phyloP scores from a whole-genome alignment of 2,113 vertebrate species.

The Podiceps cristatus region DNA sequence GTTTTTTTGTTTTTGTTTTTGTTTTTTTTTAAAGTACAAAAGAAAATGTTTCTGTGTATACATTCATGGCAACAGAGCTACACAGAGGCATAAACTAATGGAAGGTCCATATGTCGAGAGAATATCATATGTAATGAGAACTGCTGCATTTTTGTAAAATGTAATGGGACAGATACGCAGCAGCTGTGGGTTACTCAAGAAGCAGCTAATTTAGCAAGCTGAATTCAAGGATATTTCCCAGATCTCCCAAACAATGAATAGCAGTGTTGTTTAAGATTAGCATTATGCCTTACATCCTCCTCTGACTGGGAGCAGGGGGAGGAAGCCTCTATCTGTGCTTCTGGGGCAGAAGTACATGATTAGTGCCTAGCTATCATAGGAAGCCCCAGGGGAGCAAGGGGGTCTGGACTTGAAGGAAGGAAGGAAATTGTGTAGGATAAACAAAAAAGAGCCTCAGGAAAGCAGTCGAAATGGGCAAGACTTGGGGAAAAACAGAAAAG shows the following conservation, averaged over 20 bases:
- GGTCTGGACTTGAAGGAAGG: constrained; percentile 74
- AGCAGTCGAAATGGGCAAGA: constrained; percentile 65
- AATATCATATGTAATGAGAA: constrained; percentile 7
- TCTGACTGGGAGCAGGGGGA: constrained; percentile 59
- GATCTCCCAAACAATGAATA: constrained; percentile 69
- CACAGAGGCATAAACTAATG: constrained; percentile 10
- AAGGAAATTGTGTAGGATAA: constrained; percentile 81
- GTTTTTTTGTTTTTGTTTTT: too few relatives aligned
- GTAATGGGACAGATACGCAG: constrained; percentile 37
- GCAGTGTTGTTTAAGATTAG: constrained; percentile 72
- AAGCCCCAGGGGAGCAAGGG: constrained; percentile 62
- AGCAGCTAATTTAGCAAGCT: constrained; percentile 68
- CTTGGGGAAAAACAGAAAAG: constrained; percentile 35
- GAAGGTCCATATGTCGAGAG: constrained; percentile 34
- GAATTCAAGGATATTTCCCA: constrained; percentile 74
- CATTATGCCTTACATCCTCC: constrained; percentile 67
- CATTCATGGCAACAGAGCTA: neutral
- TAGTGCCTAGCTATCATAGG: constrained; percentile 71
- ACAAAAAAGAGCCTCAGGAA: constrained; percentile 73
- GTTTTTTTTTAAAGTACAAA: constrained; percentile 19
- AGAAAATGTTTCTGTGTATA: constrained; percentile 12
- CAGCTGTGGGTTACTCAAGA: constrained; percentile 71
- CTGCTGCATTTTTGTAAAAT: constrained; percentile 32
- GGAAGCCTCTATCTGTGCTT: constrained; percentile 65
- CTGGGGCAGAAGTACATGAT: constrained; percentile 65